Evolutionary conservation across 2,797 vertebrate species (phyloP).

Genomic region (Cossypha niveicapilla): DNA sequence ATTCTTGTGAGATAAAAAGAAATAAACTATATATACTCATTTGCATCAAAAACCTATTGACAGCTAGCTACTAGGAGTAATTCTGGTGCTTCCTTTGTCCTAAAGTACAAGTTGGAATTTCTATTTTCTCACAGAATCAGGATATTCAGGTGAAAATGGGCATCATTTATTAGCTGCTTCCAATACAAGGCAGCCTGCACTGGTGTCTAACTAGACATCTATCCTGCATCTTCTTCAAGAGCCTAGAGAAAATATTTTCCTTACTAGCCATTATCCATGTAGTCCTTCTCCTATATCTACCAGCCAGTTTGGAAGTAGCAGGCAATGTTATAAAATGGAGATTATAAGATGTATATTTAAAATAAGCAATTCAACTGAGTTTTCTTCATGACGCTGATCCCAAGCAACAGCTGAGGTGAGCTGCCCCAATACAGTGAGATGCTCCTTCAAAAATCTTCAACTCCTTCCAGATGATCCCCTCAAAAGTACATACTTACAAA

Average conservation of each 20-base stretch:
- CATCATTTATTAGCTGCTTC: not conserved
- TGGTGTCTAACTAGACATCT: not conserved
- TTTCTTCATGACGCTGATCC: not conserved
- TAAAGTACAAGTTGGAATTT: not conserved
- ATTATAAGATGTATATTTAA: not conserved
- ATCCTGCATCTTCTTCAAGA: not conserved
- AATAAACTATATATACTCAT: conserved; percentile 34
- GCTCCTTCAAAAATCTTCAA: not conserved
- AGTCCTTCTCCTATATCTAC: not conserved
- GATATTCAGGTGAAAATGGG: not conserved
- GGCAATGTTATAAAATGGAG: not conserved
- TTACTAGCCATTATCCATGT: not conserved
- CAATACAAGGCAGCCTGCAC: not conserved
- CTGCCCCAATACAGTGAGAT: not conserved
- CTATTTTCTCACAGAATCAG: conserved; percentile 8
- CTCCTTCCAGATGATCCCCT: not conserved
- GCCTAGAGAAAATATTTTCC: not conserved
- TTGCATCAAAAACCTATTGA: conserved; percentile 30
- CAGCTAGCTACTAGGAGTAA: not conserved
- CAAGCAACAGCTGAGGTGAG: not conserved
- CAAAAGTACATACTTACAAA: not conserved
- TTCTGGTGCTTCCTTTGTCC: not conserved
- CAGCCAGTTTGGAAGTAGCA: not conserved
- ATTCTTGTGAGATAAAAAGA: conserved; percentile 40
- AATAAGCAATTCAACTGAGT: not conserved